Conservation (phyloP, 1,140 invertebrate genomes). For the Ostrea denselamellosa region DNA sequence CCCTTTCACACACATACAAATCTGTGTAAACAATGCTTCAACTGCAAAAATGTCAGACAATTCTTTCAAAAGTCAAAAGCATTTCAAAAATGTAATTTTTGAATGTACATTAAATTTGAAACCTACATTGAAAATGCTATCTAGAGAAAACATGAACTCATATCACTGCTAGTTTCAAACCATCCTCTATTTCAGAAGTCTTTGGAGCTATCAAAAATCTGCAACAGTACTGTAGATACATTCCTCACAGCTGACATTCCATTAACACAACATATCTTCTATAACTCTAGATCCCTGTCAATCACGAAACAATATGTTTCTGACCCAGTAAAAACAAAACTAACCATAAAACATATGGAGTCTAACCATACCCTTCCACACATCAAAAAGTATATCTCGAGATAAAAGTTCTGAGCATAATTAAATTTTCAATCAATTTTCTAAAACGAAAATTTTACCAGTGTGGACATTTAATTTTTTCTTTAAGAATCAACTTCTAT, state of each 20-base stretch:
- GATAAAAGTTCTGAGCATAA: too few relatives aligned
- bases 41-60: neutral
- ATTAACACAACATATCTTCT: neutral
- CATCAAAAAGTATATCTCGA: too few relatives aligned
- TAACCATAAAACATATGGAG: conserved; percentile 9
- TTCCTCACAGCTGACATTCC: neutral
- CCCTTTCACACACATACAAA: neutral
- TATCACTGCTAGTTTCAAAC: neutral
- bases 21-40: neutral
- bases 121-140: too few relatives aligned
- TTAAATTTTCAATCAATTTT: too few relatives aligned
- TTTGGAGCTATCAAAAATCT: neutral
- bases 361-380: neutral
- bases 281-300: neutral
- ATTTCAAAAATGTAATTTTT: neutral
- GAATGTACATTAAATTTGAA: neutral
- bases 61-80: neutral
- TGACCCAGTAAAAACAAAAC: conserved; percentile 10
- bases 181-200: neutral
- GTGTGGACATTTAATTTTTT: too few relatives aligned
- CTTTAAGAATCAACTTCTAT: too few relatives aligned
- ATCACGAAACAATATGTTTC: neutral
- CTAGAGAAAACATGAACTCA: too few relatives aligned
- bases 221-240: conserved; percentile 1
- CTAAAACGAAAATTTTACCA: too few relatives aligned